A percentile compares a stretch with the other conserved stretches of the same genome.
Conservation (phyloP, 2,888 invertebrate genomes). For the Microdon myrmicae region DNA sequence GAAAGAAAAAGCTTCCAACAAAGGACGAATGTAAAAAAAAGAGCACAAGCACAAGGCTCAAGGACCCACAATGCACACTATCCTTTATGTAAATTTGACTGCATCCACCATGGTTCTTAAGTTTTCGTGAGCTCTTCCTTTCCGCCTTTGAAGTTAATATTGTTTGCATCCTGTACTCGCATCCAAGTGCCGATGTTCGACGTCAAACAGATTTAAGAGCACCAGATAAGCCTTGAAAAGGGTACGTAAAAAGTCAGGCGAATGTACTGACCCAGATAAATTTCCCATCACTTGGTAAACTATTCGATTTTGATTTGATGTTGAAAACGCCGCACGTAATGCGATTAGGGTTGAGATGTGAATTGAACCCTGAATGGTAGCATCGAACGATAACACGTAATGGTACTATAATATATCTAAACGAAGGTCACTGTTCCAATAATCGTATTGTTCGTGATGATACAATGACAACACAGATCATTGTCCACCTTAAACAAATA, state of each 20-base stretch:
- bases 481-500: conserved; percentile 34
- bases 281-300: conserved; percentile 4
- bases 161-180: conserved; percentile 30
- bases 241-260: too few relatives aligned
- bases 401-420: too few relatives aligned
- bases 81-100: conserved; percentile 32
- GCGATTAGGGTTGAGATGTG: conserved; percentile 37
- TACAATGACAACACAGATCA: conserved; percentile 29
- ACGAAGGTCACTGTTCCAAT: conserved; percentile 9
- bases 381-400: not conserved
- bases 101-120: conserved; percentile 16
- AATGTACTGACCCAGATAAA: conserved; percentile 31
- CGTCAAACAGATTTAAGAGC: conserved; percentile 29
- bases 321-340: conserved; percentile 28
- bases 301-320: too few relatives aligned
- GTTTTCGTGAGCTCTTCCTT: conserved; percentile 18
- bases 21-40: conserved; percentile 23
- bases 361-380: conserved; percentile 36
- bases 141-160: conserved; percentile 35
- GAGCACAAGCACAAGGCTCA: conserved; percentile 7
- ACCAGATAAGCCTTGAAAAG: conserved; percentile 3
- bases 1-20: conserved; percentile 6
- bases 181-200: conserved; percentile 15
- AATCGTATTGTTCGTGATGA: conserved; percentile 33
- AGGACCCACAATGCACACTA: too few relatives aligned